phyloP scores from a whole-genome alignment of 2,888 invertebrate genomes.

The Euclidia mi region DNA sequence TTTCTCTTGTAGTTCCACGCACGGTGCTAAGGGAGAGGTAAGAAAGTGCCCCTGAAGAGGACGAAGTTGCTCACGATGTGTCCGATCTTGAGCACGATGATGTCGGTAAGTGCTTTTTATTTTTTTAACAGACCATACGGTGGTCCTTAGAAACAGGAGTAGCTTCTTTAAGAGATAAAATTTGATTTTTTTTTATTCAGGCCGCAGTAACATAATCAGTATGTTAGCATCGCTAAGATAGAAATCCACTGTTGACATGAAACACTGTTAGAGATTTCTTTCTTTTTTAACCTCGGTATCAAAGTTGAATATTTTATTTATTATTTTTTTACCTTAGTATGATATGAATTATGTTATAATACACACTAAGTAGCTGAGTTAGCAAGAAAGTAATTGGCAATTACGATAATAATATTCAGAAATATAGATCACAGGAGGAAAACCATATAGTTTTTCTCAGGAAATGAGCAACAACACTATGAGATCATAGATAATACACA shows the following conservation, averaged over 20 bases:
- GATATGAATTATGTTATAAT: too few species aligned
- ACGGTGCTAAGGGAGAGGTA: conserved; percentile 95
- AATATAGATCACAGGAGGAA: conserved; percentile 15
- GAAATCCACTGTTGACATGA: too few species aligned
- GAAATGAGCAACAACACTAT: conserved; percentile 14
- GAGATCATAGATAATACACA: conserved; percentile 17
- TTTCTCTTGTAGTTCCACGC: conserved; percentile 92
- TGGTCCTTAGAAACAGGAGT: conserved; percentile 7
- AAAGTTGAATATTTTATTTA: too few species aligned
- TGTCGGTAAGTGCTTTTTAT: conserved; percentile 84
- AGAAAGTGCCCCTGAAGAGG: conserved; percentile 94
- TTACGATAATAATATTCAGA: conserved; percentile 14
- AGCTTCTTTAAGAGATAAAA: conserved; percentile 10
- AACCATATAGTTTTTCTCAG: conserved; percentile 4
- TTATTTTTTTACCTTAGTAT: too few species aligned
- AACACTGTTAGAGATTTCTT: too few species aligned
- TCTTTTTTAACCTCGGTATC: too few species aligned
- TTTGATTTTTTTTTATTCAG: background rate
- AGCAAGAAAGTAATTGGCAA: conserved; percentile 6
- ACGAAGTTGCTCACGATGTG: conserved; percentile 91
- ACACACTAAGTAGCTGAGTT: too few species aligned
- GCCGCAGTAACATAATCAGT: too few species aligned
- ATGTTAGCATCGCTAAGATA: too few species aligned
- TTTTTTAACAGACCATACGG: conserved; percentile 41
- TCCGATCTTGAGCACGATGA: conserved; percentile 87